phyloP scores from a whole-genome alignment of 2,113 vertebrate species.

The Athene noctua region DNA sequence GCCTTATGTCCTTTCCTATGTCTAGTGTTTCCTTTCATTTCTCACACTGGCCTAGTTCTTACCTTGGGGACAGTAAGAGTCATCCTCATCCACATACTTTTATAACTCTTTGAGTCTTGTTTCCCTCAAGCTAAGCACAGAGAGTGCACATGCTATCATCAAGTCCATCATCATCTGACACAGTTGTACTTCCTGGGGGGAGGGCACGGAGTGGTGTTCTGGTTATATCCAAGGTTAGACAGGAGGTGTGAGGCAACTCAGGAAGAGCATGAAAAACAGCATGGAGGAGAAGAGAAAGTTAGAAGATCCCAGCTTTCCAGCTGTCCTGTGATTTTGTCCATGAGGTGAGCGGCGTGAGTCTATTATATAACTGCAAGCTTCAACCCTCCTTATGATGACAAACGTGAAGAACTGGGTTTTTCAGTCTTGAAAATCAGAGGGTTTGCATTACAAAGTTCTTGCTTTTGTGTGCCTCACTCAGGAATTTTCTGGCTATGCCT shows the following conservation, averaged over 20 bases:
- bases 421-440: background rate
- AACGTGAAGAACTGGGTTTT: rapidly evolving
- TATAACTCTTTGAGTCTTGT: background rate
- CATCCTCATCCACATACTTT: background rate
- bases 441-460: background rate
- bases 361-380: background rate
- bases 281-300: background rate
- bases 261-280: background rate
- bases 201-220: rapidly evolving
- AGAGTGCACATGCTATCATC: background rate
- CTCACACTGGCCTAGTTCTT: background rate
- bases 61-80: background rate
- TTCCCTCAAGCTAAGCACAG: background rate
- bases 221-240: background rate
- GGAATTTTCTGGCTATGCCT: background rate
- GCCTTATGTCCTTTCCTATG: background rate
- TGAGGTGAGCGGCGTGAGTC: background rate
- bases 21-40: background rate
- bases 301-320: background rate
- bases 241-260: rapidly evolving
- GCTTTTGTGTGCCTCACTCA: background rate
- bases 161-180: background rate
- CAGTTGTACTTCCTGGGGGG: rapidly evolving
- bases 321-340: background rate
- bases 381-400: background rate